Evolutionary conservation across 1,140 invertebrate genomes (phyloP).

Genomic region (Radopholus similis): DNA sequence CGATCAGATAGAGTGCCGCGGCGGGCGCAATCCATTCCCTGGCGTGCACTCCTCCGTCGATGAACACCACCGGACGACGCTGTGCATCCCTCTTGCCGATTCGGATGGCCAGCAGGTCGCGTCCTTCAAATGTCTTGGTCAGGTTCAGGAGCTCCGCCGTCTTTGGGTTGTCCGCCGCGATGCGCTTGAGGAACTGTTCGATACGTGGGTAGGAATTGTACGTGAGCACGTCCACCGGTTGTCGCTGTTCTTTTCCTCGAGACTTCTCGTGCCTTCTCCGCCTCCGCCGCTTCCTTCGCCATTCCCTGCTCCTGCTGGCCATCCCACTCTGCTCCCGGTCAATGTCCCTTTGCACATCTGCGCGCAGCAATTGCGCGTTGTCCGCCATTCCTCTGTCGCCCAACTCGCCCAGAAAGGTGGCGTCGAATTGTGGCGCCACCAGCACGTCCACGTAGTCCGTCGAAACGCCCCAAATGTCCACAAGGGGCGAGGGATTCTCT

Average conservation of each 20-base stretch:
- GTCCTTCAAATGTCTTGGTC: conserved; percentile 48
- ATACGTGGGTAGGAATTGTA: conserved; percentile 51
- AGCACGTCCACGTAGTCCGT: conserved; percentile 39
- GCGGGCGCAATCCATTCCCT: conserved; percentile 61
- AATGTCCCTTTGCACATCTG: conserved; percentile 29
- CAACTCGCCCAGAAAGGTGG: conserved; percentile 22
- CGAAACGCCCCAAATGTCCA: conserved; percentile 44
- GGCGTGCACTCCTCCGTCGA: conserved; percentile 61
- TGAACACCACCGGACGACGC: conserved; percentile 49
- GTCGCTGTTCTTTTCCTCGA: neutral
- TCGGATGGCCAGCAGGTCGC: conserved; percentile 45
- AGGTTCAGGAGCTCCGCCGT: conserved; percentile 44
- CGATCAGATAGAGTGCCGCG: conserved; percentile 58
- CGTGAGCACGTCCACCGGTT: conserved; percentile 34
- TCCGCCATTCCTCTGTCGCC: conserved; percentile 25
- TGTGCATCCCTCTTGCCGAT: conserved; percentile 20
- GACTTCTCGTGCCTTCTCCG: conserved; percentile 11
- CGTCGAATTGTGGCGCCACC: conserved; percentile 44
- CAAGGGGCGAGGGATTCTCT: conserved; percentile 29
- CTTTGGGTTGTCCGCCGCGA: conserved; percentile 34
- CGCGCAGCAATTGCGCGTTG: conserved; percentile 33
- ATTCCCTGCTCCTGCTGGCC: neutral
- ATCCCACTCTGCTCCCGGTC: conserved; percentile 25
- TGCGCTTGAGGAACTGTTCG: conserved; percentile 38
- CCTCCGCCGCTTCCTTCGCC: conserved; percentile 12